phyloP scores from a whole-genome alignment of 2,888 invertebrate species.

The Andrena dorsata region DNA sequence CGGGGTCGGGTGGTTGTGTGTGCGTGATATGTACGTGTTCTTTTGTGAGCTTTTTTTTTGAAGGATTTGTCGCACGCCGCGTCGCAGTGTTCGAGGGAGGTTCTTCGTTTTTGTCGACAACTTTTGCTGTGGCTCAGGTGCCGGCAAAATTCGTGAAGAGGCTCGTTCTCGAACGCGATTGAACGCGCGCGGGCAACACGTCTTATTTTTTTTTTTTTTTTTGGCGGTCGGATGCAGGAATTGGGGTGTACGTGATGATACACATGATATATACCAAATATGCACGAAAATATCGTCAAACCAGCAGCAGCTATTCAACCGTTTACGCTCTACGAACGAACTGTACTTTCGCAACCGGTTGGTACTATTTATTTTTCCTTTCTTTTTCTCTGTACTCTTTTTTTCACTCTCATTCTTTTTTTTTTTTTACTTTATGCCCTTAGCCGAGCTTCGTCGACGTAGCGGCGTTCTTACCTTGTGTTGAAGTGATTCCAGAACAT shows the following conservation, averaged over 20 bases:
- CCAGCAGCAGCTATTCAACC: slow-evolving; percentile 71
- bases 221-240: slow-evolving; percentile 67
- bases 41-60: slow-evolving; percentile 47
- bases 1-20: neutral
- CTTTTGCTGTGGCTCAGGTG: neutral
- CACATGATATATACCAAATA: slow-evolving; percentile 72
- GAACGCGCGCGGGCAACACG: slow-evolving; percentile 46
- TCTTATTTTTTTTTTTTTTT: neutral
- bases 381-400: neutral
- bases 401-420: slow-evolving; percentile 2
- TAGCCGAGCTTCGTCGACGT: slow-evolving; percentile 65
- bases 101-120: slow-evolving; percentile 22
- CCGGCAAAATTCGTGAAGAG: slow-evolving; percentile 27
- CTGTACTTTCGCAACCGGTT: slow-evolving; percentile 56
- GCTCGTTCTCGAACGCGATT: slow-evolving; percentile 35
- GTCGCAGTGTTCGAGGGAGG: slow-evolving; percentile 21
- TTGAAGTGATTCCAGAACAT: slow-evolving; percentile 99
- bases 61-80: slow-evolving; percentile 63
- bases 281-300: slow-evolving; percentile 81
- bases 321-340: slow-evolving; percentile 68
- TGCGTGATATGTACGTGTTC: slow-evolving; percentile 26
- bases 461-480: slow-evolving; percentile 94
- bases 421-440: slow-evolving; percentile 24
- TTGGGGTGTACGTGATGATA: slow-evolving; percentile 46
- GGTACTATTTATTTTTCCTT: neutral